These are phyloP conservation scores for Mesoclemmys tuberculata DNA, from an alignment of 2,113 vertebrate species.

Conservation along the genomic window DNA sequence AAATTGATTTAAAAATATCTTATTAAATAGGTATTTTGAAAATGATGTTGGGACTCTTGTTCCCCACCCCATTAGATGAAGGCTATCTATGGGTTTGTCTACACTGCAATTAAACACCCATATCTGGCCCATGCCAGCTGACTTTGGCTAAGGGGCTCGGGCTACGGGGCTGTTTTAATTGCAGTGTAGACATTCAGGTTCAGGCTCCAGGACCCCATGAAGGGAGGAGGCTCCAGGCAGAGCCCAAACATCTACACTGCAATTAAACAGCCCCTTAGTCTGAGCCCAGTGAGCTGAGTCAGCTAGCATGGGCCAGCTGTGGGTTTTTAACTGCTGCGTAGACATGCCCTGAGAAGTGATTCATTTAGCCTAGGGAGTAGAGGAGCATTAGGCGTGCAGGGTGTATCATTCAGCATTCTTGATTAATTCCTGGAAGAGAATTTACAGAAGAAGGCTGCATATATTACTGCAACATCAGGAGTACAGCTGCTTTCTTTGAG, in stretches of 20 bases:
- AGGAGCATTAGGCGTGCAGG: neutral
- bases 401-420: neutral
- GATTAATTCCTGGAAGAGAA: neutral
- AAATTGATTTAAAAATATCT: neutral
- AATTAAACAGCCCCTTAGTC: neutral
- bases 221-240: too few species aligned
- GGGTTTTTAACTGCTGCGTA: neutral
- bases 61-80: neutral
- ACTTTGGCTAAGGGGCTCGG: neutral
- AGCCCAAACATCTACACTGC: neutral
- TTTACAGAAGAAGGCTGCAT: conserved; percentile 2
- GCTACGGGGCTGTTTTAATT: neutral
- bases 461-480: neutral
- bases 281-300: neutral
- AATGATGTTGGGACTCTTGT: neutral
- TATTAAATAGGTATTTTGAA: neutral
- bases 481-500: conserved; percentile 74
- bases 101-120: neutral
- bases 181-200: neutral
- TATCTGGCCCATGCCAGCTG: neutral
- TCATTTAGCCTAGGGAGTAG: neutral
- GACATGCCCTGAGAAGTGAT: neutral
- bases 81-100: neutral
- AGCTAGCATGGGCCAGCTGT: neutral
- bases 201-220: neutral